Conservation (phyloP, 2,797 vertebrate species). For the Chaunax sp. region DNA sequence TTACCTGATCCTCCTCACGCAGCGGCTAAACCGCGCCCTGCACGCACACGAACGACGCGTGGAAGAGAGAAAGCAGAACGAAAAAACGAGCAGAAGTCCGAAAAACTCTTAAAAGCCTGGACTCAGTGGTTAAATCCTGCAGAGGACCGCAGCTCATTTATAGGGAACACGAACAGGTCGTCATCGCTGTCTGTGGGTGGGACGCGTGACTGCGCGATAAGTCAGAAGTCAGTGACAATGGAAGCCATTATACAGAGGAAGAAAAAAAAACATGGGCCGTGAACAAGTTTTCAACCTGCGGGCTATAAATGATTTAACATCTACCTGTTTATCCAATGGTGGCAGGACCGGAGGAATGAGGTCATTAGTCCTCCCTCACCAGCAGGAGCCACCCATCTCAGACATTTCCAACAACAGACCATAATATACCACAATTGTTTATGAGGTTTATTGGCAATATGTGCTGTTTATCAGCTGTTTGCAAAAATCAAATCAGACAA, state of each 20-base stretch:
- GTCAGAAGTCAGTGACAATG: constrained; percentile 1
- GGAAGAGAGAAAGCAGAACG: constrained; percentile 19
- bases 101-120: too few species aligned
- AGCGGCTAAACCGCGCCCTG: background rate
- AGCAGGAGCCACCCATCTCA: too few species aligned
- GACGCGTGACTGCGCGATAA: constrained; percentile 68
- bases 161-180: background rate
- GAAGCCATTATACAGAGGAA: constrained; percentile 1
- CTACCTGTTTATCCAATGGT: too few species aligned
- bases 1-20: constrained; percentile 29
- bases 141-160: constrained; percentile 18
- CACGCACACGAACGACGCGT: background rate
- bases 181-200: constrained; percentile 31
- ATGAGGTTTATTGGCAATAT: too few species aligned
- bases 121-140: accelerated
- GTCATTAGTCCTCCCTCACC: too few species aligned
- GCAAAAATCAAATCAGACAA: too few species aligned
- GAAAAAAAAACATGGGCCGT: background rate
- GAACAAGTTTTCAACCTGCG: background rate
- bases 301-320: too few species aligned
- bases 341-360: too few species aligned
- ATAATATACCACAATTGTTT: too few species aligned
- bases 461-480: too few species aligned
- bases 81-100: accelerated
- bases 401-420: too few species aligned